Base-by-base conservation (phyloP, 2,113 vertebrate genomes). In the Myocastor coypus region DNA sequence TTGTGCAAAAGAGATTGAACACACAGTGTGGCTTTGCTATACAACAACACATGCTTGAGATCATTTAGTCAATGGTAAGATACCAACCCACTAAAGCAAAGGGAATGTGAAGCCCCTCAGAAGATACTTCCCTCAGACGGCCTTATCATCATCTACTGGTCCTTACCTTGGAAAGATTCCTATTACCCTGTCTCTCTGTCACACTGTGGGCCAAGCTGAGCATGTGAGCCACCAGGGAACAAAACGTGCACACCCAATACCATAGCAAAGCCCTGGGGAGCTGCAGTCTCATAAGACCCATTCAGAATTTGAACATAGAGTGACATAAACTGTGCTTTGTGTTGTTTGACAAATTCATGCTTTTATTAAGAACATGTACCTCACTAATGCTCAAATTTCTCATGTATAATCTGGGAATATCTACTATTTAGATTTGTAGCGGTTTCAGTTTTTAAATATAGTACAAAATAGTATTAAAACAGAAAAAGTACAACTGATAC, bases 221-320 rank as follows among this genome's bases (percentile, higher is more conserved):
- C 12, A 22, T 1, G 3, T 37, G 11, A 3, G 10, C 1, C 10
- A 16, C 30, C 10, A 17, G 68, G 40, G 20, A 3, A 37, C 57
- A 37, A 85, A 52, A 12, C 12, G 17, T 16, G n/a, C 37, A 6
- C 6, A 64, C 24, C 7, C 22, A 24, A 24, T 10, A 5, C 5
- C 16, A 28, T n/a, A 75, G 4, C 2, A 40, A 22, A 32, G 7
- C 5, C 26, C 34, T 11, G 30, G 16, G n/a, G 90, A 64, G 28
- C 22, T 86, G 28, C 26, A 40, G 1, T 63, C 30, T 71, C 8
- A 1, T 52, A 24, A 59, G 77, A 85, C 52, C 9, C 24, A 2
- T 55, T 85, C 22, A 85, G 75, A n/a, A 64, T 81, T 64, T 94
- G 68, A 87, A 50, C 14, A 22, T 81, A 50, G 40, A 59, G 4